These are phyloP conservation scores for Wasmannia auropunctata DNA, from an alignment of 1,140 invertebrate species.

Conservation along the genomic window DNA sequence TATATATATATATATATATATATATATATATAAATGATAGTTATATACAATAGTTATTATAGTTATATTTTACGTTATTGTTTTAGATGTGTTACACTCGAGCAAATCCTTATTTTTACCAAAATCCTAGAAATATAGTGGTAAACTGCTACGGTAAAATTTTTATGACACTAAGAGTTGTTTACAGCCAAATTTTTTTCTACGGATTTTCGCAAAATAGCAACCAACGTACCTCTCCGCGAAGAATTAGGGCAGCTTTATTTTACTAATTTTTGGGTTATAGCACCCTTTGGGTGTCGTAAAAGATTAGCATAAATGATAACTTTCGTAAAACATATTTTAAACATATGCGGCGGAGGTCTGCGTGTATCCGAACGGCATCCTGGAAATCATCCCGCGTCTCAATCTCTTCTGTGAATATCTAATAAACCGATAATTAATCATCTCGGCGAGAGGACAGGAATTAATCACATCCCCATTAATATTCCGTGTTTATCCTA, in stretches of 20 bases:
- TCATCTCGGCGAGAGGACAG: not conserved
- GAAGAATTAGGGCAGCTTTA: not conserved
- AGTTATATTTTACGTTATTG: not conserved
- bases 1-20: too few species aligned
- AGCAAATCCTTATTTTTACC: not conserved
- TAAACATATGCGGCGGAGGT: not conserved
- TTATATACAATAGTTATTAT: not conserved
- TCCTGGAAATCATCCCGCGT: not conserved
- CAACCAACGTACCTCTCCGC: not conserved
- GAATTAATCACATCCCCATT: slow-evolving; percentile 26
- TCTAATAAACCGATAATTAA: slow-evolving; percentile 35
- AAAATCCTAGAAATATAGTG: not conserved
- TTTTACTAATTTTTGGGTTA: not conserved
- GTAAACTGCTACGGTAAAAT: not conserved
- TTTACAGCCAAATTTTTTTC: not conserved
- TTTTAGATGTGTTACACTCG: not conserved
- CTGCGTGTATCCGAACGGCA: not conserved
- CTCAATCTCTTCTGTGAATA: not conserved
- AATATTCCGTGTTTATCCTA: slow-evolving; percentile 24
- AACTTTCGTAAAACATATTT: not conserved
- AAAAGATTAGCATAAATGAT: not conserved
- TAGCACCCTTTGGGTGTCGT: not conserved
- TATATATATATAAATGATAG: too few species aligned
- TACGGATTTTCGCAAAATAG: not conserved
- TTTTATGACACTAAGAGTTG: not conserved